These are phyloP conservation scores for Lasioglossum marginatum DNA, from an alignment of 2,888 invertebrate genomes.

Conservation along the genomic window DNA sequence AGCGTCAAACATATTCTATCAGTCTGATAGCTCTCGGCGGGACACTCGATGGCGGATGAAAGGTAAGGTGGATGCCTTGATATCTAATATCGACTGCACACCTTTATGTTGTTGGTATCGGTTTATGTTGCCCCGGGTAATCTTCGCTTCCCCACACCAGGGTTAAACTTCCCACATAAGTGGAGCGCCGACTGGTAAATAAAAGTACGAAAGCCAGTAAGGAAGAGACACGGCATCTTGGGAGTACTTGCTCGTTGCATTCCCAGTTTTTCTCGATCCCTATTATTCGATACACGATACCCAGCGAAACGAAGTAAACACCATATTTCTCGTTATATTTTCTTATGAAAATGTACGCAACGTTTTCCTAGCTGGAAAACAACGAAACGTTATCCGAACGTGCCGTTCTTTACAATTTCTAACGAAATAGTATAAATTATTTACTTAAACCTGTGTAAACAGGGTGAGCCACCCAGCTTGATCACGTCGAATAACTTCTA, in stretches of 20 bases:
- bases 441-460: too few species aligned
- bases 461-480: too few species aligned
- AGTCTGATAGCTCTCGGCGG: conserved; percentile 80
- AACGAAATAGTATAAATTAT: too few species aligned
- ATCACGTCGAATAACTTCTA: too few species aligned
- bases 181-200: conserved; percentile 70
- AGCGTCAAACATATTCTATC: conserved; percentile 78
- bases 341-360: neutral
- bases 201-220: conserved; percentile 62
- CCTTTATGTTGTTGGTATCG: conserved; percentile 71
- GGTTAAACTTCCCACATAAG: conserved; percentile 76
- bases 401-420: too few species aligned
- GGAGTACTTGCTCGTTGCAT: conserved; percentile 62
- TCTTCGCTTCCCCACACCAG: conserved; percentile 64
- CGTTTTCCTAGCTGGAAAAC: neutral
- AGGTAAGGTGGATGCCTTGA: conserved; percentile 70
- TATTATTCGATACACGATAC: conserved; percentile 29
- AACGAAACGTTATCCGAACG: neutral
- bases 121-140: conserved; percentile 70
- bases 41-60: conserved; percentile 71
- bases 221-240: conserved; percentile 55
- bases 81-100: conserved; percentile 75
- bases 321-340: neutral
- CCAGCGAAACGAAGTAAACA: neutral
- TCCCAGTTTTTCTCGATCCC: conserved; percentile 22